These are phyloP conservation scores for Galemys pyrenaicus DNA, from an alignment of 2,113 vertebrate species.

Conservation along the genomic window DNA sequence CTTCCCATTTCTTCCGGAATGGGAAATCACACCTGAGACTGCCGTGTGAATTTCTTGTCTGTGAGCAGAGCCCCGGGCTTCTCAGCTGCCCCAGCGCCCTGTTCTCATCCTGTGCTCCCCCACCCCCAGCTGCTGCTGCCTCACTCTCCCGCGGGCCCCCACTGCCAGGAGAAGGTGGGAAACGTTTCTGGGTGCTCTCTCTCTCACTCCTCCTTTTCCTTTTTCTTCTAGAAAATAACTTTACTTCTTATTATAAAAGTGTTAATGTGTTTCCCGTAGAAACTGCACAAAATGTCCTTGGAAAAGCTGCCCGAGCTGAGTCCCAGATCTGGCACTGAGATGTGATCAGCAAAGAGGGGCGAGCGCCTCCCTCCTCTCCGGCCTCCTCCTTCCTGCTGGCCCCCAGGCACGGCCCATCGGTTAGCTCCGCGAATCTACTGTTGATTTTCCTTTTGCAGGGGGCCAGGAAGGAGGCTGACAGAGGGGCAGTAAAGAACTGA, in stretches of 20 bases:
- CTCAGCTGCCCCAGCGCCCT: neutral
- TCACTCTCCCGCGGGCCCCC: neutral
- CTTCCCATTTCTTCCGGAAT: neutral
- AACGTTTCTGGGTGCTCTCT: neutral
- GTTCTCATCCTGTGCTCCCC: neutral
- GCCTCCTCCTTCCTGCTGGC: neutral
- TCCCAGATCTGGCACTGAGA: neutral
- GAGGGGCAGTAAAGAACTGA: neutral
- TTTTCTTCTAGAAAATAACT: neutral
- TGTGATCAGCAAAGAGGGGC: neutral
- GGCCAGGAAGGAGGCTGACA: neutral
- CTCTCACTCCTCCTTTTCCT: neutral
- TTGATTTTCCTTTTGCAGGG: neutral
- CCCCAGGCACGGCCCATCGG: rapidly evolving
- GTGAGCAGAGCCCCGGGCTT: neutral
- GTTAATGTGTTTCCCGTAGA: neutral
- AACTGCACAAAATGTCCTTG: neutral
- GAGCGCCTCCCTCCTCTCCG: no score
- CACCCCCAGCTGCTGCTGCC: neutral
- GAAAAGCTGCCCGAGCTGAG: neutral
- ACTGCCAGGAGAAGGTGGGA: neutral
- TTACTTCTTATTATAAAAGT: neutral
- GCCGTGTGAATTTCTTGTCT: neutral
- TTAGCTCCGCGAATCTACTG: neutral
- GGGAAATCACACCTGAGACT: neutral